A percentile compares a stretch with the other conserved stretches of the same genome.
Conservation (phyloP, 2,113 vertebrate genomes). For the Pluvianellus socialis region DNA sequence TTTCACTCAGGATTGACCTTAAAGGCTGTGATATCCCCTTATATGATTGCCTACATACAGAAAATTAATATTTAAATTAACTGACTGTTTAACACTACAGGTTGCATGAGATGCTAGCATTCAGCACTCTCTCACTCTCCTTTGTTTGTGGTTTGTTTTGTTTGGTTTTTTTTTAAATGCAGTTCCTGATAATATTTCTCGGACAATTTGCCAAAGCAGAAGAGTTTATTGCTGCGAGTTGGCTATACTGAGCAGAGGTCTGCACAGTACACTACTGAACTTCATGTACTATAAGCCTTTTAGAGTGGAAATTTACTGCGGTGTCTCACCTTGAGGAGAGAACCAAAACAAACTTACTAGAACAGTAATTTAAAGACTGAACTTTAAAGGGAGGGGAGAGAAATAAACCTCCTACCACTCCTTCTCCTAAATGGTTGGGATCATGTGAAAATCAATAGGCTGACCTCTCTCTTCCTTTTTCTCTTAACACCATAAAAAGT, state of each 20-base stretch:
- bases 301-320: slow-evolving; percentile 25
- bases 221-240: not conserved
- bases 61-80: not conserved
- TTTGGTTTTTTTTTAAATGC: not conserved
- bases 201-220: not conserved
- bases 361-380: slow-evolving; percentile 36
- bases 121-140: rapidly evolving
- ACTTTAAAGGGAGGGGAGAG: not conserved
- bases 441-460: slow-evolving; percentile 22
- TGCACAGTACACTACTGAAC: slow-evolving; percentile 1
- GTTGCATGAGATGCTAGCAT: not conserved
- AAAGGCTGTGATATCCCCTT: not conserved
- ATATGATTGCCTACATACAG: not conserved
- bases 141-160: too few relatives aligned
- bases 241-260: not conserved
- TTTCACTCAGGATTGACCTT: not conserved
- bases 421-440: not conserved
- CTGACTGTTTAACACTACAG: not conserved
- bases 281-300: not conserved
- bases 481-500: not conserved
- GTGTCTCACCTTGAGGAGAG: slow-evolving; percentile 6
- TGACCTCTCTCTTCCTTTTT: not conserved
- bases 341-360: slow-evolving; percentile 20
- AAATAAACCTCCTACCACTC: not conserved
- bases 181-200: not conserved